Evolutionary conservation across 2,888 invertebrate species (phyloP), one percentile per base, ranked within the genome.

Genomic region (Sphaerophoria rueppellii): DNA sequence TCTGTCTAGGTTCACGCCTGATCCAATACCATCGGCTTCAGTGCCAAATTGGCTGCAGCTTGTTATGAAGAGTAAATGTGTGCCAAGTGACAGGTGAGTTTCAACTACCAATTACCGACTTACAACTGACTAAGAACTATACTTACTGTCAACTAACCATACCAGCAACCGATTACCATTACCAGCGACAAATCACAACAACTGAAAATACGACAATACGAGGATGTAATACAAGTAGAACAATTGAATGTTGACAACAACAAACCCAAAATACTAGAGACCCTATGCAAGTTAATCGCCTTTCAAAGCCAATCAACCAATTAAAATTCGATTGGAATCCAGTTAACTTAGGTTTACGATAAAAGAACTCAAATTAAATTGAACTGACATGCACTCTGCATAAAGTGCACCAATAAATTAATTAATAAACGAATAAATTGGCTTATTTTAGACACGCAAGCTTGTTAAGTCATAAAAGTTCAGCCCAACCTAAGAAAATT

Each of bases 1-100:
- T 16, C 71, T 73, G n/a, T 70, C 67, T 40, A 92, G 92, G 88
- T 91, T 88, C 83, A 91, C 91, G 57, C 91, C 92, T 57, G 91
- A 91, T 88, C 90, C 90, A 60, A 87, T 89, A 57, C 88, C 90
- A 54, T 87, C 88, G 63, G 88, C 89, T 43, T 89, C 91, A 9
- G 88, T 91, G 24, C 91, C 91, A 77, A 92, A 91, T 87, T 92
- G 92, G 92, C 82, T 92, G 88, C 91, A 92, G 87, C 87, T 92
- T 88, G 92, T 92, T 61, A 91, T 92, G 91, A 90, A 90, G 75
- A 91, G 90, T 87, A 92, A 91, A 90, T 90, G 90, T 87, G 88
- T 88, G 16, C 57, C 82, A 16, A 77, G 46, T 70, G 80, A 83
- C 61, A 83, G 71, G 86, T 86, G 52, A 85, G 85, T 7, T 40